A percentile compares a stretch with the other conserved stretches of the same genome.
Conservation (phyloP, 2,888 invertebrate genomes). For the Melipona bicolor region DNA sequence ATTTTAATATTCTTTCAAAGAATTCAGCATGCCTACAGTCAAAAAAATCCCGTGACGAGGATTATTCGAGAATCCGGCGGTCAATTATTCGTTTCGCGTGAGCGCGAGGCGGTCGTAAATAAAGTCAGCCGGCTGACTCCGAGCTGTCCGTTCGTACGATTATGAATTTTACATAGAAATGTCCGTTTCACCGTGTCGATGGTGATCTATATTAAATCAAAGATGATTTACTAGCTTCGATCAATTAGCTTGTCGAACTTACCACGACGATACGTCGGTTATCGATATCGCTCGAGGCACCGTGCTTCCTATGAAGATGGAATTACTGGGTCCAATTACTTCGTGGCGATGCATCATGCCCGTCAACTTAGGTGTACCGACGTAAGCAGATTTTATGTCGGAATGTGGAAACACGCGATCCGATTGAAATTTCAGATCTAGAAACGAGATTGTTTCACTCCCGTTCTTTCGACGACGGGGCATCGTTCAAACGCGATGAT, state of each 20-base stretch:
- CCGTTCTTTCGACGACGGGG: neutral
- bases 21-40: neutral
- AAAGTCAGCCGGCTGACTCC: neutral
- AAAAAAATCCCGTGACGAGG: neutral
- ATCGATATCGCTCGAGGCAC: constrained; percentile 54
- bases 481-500: neutral
- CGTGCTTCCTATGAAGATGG: constrained; percentile 60
- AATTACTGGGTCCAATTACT: constrained; percentile 66
- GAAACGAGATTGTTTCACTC: neutral
- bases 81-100: neutral
- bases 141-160: constrained; percentile 29
- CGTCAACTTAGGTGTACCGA: constrained; percentile 46
- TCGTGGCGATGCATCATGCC: constrained; percentile 50
- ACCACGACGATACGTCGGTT: constrained; percentile 52
- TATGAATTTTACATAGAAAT: constrained; percentile 46
- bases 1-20: neutral
- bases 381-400: constrained; percentile 58
- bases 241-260: constrained; percentile 66
- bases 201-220: constrained; percentile 56
- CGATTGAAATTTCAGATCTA: constrained; percentile 39
- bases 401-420: constrained; percentile 27
- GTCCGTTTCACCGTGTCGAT: constrained; percentile 33
- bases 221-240: constrained; percentile 63
- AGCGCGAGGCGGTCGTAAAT: neutral
- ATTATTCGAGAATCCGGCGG: constrained; percentile 2